Evolutionary conservation across 2,113 vertebrate genomes (phyloP), one percentile per base, ranked within the genome.

Genomic region (Cyprinodon brontotheroides): DNA sequence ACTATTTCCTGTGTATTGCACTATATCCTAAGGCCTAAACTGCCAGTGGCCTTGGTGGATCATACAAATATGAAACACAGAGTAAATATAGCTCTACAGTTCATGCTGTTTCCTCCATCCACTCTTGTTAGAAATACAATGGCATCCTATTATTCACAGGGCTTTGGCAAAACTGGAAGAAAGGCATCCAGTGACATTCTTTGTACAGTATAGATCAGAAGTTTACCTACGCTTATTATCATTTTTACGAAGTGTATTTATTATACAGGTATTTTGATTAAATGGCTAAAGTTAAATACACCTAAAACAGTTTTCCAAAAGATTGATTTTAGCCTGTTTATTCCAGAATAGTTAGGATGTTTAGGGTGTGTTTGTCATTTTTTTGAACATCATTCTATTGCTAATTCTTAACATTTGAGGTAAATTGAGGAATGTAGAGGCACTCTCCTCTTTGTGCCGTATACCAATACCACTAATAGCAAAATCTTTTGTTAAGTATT

Each of bases 101-200:
- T 92, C 90, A 91, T 72, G 74, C 82, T 61, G 81, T 80, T 92
- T 92, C 90, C 91, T 89, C 87, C 79, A 70, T 75, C 39, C 68
- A 76, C 77, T 87, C 85, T 83, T 86, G 89, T 88, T 90, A 82
- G 85, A 83, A 86, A 87, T 91, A 93, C 91, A 92, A 92, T 90
- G 86, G 82, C 83, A 82, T 87, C 85, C 91, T 88, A 89, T 89
- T 90, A 89, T 91, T 90, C 83, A 84, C 79, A 4, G 59, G 73
- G 48, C 74, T 50, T 9, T 65, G 4, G 83, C 47, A 79, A 73
- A 82, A 84, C 65, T 79, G 78, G 64, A 81, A 69, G 81, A 80
- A 81, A 68, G 80, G 68, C 57, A 40, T 62, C 62, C n/a, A 9
- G 47, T 62, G 67, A 81, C 81, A 77, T 67, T 77, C 53, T 77